phyloP scores from a whole-genome alignment of 2,888 invertebrate species.

The Argynnis bischoffii region DNA sequence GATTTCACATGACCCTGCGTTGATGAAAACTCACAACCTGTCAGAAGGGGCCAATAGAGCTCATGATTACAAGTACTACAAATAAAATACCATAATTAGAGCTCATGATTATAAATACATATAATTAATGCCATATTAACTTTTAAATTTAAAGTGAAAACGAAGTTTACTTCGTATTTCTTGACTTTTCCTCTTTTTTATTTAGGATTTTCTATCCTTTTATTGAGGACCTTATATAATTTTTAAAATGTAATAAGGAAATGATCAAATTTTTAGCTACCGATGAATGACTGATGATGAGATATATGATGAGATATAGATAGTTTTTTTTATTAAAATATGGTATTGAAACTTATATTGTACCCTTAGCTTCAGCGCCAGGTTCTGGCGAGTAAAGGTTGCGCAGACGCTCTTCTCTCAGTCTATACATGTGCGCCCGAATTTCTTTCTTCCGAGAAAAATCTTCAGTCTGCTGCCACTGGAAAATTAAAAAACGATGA shows the following conservation, averaged over 20 bases:
- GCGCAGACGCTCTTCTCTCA: constrained; percentile 90
- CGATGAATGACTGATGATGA: no score
- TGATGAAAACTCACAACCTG: constrained; percentile 76
- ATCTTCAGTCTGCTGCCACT: constrained; percentile 94
- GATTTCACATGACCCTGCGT: constrained; percentile 85
- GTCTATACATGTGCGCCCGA: constrained; percentile 91
- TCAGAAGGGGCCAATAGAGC: constrained; percentile 44
- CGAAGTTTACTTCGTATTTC: no score
- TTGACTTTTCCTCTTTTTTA: no score
- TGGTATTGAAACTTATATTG: not conserved
- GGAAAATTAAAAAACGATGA: constrained; percentile 36
- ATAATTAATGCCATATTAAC: not conserved
- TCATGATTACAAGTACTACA: constrained; percentile 38
- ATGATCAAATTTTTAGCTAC: no score
- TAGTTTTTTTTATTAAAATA: not conserved
- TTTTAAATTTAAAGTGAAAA: no score
- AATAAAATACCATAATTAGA: not conserved
- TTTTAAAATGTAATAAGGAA: no score
- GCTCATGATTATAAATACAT: not conserved
- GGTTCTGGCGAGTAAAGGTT: constrained; percentile 86
- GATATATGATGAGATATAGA: no score
- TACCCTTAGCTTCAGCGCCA: constrained; percentile 64
- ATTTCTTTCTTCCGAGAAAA: constrained; percentile 93
- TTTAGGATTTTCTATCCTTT: no score
- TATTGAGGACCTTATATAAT: no score